Base-by-base conservation (phyloP, 2,888 invertebrate genomes). In the Orchesella flavescens region DNA sequence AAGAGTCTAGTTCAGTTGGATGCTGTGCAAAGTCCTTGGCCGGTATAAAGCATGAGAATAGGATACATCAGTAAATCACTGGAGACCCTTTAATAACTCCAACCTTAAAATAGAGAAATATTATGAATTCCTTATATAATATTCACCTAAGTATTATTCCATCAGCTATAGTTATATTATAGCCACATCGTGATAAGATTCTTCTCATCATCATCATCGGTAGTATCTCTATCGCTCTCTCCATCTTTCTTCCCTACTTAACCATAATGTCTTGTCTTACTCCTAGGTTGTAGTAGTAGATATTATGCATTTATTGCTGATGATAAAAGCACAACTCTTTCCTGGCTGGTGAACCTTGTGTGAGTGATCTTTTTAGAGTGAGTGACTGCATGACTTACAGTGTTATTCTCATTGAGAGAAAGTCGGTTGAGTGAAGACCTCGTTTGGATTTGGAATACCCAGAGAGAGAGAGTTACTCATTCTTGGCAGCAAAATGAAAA, bases 401-500 rank as follows among this genome's bases (percentile, higher is more conserved):
- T 9, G 49, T 53, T 21, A 21, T 59, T 59, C 21, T 59, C 59
- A 12, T 59, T 21, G 13, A 53, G 53, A 53, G 53, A 53, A 53
- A 53, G 53, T 53, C 15, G 13, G 9, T 46, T 46, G 9, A 59
- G 59, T 59, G 59, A 61, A 24, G 61, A 24, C 24, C 34, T 7
- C 2, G 34, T 34, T 34, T 34, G 19, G 21, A 44, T 34, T 34
- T 34, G 19, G 21, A 44, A n/a, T 12, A 7, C 43, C 65, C 34
- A 61, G 23, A 44, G 24, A 71, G 46, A 1, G 69, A 43, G 49
- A 49, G 46, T 23, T 23, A 69, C 68, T 77, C 77, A 69, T 77
- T 77, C 55, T 77, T 77, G 77, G 77, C 77, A 77, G 44, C 57
- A 23, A 21, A 77, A 46, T 69, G 77, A 49, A 77, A 77, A 77